Base-by-base conservation (phyloP, 2,888 invertebrate species). In the Embidobia sp. region DNA sequence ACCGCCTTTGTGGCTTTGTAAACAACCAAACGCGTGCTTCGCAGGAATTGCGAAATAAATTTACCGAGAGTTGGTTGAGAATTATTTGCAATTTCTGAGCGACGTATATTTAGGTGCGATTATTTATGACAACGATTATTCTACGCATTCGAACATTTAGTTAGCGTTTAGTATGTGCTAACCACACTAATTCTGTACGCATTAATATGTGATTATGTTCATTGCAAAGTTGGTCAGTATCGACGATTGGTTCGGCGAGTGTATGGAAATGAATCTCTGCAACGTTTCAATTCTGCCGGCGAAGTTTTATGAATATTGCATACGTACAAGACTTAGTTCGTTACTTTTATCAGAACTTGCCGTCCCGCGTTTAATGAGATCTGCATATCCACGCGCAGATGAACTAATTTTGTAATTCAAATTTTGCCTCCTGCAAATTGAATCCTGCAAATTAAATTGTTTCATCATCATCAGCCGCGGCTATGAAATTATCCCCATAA, bases 101-200 rank as follows among this genome's bases (percentile, higher is more conserved):
- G 79, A 80, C 85, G 85, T 86, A 86, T 87, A 86, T 87, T 87
- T 87, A 86, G 86, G 84, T 72, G 73, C 83, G 86, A 87, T 87
- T 87, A 87, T 87, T 87, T 87, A 87, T 85, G 87, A 87, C 87
- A 87, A 87, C 86, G 86, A 86, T 87, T 87, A 87, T 86, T 84
- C 84, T 83, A 83, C 67, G 85, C 83, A 85, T 85, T 85, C 85
- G 83, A 81, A 84, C 85, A 84, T 87, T 87, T 87, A 87, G 87
- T 82, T 84, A 86, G 85, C 85, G 85, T 86, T 87, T 85, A 86
- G 85, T 86, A 86, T 85, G 85, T 85, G 86, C 83, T 80, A 69
- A 70, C 83, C 77, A 83, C 85, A 85, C 86, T 86, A 87, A 87
- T 87, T 87, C 83, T 81, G 87, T 85, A 83, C 85, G 64, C 80